Conservation (phyloP, 2,888 invertebrate species). For the Drosophila paramelanica region DNA sequence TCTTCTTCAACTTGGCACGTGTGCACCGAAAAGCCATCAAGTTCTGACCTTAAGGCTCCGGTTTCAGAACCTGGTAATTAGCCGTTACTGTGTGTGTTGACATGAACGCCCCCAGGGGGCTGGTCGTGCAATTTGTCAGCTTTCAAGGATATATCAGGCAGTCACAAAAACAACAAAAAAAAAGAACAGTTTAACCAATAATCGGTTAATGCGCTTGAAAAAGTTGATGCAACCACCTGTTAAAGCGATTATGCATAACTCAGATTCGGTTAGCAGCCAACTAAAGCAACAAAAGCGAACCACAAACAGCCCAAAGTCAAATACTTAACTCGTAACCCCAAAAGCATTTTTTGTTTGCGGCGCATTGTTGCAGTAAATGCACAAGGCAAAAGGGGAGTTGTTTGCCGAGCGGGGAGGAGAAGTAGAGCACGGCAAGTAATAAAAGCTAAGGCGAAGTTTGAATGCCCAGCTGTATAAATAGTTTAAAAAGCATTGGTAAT, state of each 20-base stretch:
- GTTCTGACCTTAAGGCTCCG: constrained; percentile 25
- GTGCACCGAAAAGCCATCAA: constrained; percentile 31
- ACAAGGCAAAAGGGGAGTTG: background rate
- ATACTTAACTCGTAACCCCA: constrained; percentile 10
- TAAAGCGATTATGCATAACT: constrained; percentile 24
- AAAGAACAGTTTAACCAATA: constrained; percentile 30
- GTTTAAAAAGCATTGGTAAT: background rate
- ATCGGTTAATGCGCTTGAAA: constrained; percentile 18
- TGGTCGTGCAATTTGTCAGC: constrained; percentile 34
- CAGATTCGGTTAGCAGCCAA: constrained; percentile 24
- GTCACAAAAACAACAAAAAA: constrained; percentile 7
- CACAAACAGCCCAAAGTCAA: constrained; percentile 51
- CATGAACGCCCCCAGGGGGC: constrained; percentile 10
- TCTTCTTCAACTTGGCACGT: constrained; percentile 45
- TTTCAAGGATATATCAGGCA: constrained; percentile 11
- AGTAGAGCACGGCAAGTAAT: background rate
- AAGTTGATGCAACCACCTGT: constrained; percentile 24
- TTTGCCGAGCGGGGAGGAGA: background rate
- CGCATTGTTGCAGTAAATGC: constrained; percentile 13
- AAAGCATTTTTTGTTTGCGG: background rate
- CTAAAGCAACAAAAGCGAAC: background rate
- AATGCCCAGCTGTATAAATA: background rate
- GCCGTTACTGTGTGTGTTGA: constrained; percentile 22
- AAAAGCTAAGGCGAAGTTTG: background rate
- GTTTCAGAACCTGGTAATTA: constrained; percentile 49